Percentiles rank a stretch among this genome's conserved stretches.
Conservation (phyloP, 2,888 invertebrate species). For the Oxystoma pomonae region DNA sequence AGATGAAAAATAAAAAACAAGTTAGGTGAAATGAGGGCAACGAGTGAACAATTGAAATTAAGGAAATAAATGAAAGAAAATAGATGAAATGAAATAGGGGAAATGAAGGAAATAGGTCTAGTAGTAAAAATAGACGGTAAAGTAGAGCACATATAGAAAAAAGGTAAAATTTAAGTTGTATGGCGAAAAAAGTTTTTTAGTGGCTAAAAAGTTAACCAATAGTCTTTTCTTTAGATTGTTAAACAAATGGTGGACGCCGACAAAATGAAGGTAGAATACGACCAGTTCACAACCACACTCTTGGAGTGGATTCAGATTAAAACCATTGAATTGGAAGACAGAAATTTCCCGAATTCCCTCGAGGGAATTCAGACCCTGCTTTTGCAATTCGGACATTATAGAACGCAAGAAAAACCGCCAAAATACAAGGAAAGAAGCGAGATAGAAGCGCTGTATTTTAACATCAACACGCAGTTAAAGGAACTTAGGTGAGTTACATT, state of each 20-base stretch:
- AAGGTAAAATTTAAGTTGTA: too few species aligned
- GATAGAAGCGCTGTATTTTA: slow-evolving; percentile 93
- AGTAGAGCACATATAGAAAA: too few species aligned
- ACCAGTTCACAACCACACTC: slow-evolving; percentile 75
- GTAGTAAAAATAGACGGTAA: too few species aligned
- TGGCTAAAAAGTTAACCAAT: too few species aligned
- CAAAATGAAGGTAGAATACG: slow-evolving; percentile 85
- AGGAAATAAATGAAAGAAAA: too few species aligned
- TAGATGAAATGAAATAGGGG: too few species aligned
- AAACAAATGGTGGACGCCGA: slow-evolving; percentile 95
- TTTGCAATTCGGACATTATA: slow-evolving; percentile 87
- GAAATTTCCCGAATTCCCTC: slow-evolving; percentile 89
- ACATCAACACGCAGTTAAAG: slow-evolving; percentile 93
- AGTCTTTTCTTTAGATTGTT: slow-evolving; percentile 74
- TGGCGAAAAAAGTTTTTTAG: too few species aligned
- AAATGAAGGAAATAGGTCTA: too few species aligned
- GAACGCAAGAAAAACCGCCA: slow-evolving; percentile 96
- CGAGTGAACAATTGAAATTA: too few species aligned
- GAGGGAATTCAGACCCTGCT: slow-evolving; percentile 92
- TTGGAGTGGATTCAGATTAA: slow-evolving; percentile 92
- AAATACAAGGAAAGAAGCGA: slow-evolving; percentile 97
- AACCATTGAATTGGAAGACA: slow-evolving; percentile 74
- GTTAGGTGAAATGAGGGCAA: too few species aligned
- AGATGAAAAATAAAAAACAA: too few species aligned
- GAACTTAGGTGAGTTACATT: slow-evolving; percentile 56